A percentile compares a stretch with the other conserved stretches of the same genome.
Conservation (phyloP, 2,113 vertebrate genomes). For the Leucosticte australis region DNA sequence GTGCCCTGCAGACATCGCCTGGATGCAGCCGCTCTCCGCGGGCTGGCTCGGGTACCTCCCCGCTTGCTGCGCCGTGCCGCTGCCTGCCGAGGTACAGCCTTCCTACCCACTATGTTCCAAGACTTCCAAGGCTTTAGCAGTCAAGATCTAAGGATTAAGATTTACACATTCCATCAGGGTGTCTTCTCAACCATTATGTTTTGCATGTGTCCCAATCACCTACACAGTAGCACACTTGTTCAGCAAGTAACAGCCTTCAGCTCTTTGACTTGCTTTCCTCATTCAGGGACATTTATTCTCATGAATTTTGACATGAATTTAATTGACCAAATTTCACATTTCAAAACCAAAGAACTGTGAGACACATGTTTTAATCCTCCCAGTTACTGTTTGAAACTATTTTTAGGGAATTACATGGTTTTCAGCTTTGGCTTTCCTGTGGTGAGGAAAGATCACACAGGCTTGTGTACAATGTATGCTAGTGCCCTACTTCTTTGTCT, state of each 20-base stretch:
- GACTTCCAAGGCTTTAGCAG: neutral
- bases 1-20: neutral
- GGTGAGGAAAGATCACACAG: neutral
- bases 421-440: conserved; percentile 21
- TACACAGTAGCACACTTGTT: neutral
- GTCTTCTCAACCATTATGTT: neutral
- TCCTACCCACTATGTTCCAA: neutral
- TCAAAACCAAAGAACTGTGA: conserved; percentile 55
- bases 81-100: neutral
- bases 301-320: conserved; percentile 37
- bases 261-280: conserved; percentile 5
- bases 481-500: neutral
- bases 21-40: neutral
- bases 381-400: neutral
- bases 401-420: neutral
- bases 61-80: rapidly evolving
- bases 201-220: neutral
- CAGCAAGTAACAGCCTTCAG: neutral
- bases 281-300: conserved; percentile 23
- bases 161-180: neutral
- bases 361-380: conserved; percentile 1
- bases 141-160: neutral
- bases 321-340: conserved; percentile 17
- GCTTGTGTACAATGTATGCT: neutral
- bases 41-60: neutral